These are phyloP conservation scores for Teleiodes luculella DNA, from an alignment of 2,888 invertebrate species.

Conservation along the genomic window DNA sequence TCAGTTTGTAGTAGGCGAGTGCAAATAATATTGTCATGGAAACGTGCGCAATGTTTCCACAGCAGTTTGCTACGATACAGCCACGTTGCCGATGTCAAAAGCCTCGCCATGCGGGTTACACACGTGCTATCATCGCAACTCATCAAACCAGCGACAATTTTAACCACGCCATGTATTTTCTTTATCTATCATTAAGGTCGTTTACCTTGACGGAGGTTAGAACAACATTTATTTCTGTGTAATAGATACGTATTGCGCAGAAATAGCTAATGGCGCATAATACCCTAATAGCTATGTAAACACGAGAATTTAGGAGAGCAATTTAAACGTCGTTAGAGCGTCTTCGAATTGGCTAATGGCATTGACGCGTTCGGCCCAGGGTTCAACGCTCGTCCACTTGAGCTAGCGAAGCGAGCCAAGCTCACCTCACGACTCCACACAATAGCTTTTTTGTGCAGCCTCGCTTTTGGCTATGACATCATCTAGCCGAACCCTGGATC, in stretches of 20 bases:
- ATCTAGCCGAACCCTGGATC: conserved; percentile 31
- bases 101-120: conserved; percentile 52
- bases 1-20: background rate
- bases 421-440: conserved; percentile 68
- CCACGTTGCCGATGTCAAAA: conserved; percentile 44
- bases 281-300: conserved; percentile 1
- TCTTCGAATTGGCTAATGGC: conserved; percentile 66
- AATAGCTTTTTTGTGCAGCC: conserved; percentile 73
- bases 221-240: background rate
- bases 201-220: background rate
- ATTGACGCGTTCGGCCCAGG: conserved; percentile 49
- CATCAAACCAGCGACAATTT: conserved; percentile 18
- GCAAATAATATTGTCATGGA: conserved; percentile 4
- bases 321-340: conserved; percentile 48
- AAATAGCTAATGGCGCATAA: conserved; percentile 3
- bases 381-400: conserved; percentile 71
- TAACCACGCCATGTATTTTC: background rate
- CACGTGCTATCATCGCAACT: conserved; percentile 36
- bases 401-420: conserved; percentile 38
- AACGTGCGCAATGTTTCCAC: conserved; percentile 2
- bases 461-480: conserved; percentile 74
- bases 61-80: conserved; percentile 28
- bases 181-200: conserved; percentile 6
- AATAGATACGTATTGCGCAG: background rate
- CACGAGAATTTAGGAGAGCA: conserved; percentile 30